A percentile compares a stretch with the other conserved stretches of the same genome.
Conservation (phyloP, 2,888 invertebrate species). For the Metopia argyrocephala region DNA sequence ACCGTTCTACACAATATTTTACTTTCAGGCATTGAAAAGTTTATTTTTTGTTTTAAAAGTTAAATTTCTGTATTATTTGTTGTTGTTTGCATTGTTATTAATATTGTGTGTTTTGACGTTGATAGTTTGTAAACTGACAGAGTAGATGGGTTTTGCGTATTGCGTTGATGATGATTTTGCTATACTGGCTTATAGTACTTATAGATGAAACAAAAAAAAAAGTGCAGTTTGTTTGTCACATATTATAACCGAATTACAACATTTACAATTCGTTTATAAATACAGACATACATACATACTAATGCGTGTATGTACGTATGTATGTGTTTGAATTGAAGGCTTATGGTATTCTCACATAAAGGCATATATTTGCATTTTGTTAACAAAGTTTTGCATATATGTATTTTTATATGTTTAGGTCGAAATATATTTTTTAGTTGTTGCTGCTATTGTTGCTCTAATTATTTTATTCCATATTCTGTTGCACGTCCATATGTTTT, state of each 20-base stretch:
- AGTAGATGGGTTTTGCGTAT: constrained; percentile 15
- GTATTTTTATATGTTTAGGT: constrained; percentile 38
- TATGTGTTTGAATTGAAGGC: neutral
- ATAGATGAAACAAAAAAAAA: neutral
- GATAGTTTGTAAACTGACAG: constrained; percentile 51
- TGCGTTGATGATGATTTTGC: constrained; percentile 47
- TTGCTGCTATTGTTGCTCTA: constrained; percentile 10
- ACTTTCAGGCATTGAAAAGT: neutral
- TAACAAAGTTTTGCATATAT: constrained; percentile 57
- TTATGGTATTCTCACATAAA: neutral
- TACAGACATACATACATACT: too few species aligned
- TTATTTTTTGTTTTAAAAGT: constrained; percentile 3
- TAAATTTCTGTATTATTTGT: constrained; percentile 39
- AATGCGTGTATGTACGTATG: neutral
- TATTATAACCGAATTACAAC: neutral
- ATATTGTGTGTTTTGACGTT: constrained; percentile 9
- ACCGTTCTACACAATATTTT: neutral
- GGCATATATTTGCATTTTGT: constrained; percentile 50
- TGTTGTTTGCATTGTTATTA: constrained; percentile 12
- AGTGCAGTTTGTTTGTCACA: neutral
- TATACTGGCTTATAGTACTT: constrained; percentile 11
- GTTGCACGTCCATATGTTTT: constrained; percentile 4
- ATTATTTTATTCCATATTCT: constrained; percentile 26
- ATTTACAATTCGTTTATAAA: constrained; percentile 42
- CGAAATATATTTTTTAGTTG: constrained; percentile 14